Percentiles rank a stretch among this genome's conserved stretches.
These are phyloP conservation scores for Stomatorhinus ivindoensis DNA, from an alignment of 2,113 vertebrate genomes.

Conservation along the genomic window DNA sequence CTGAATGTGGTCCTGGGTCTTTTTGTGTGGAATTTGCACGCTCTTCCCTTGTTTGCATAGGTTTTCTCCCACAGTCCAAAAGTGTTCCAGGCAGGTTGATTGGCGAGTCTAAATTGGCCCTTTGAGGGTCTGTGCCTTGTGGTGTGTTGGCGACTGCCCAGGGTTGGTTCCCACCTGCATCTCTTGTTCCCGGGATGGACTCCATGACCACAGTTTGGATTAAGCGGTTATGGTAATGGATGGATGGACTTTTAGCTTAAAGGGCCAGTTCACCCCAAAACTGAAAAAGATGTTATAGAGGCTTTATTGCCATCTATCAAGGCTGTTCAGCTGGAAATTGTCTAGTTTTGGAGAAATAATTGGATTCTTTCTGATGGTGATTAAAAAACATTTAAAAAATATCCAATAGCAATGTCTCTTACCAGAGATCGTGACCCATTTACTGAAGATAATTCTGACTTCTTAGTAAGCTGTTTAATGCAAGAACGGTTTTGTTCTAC, in stretches of 20 bases:
- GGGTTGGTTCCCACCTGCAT: no score
- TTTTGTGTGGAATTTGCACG: no score
- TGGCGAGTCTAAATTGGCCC: no score
- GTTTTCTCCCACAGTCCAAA: no score
- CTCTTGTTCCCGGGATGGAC: no score
- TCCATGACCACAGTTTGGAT: no score
- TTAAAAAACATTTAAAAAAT: background rate
- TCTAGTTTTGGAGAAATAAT: background rate
- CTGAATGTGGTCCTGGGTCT: no score
- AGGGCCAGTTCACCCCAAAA: background rate
- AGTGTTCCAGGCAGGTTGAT: no score
- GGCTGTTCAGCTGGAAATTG: background rate
- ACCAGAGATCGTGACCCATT: background rate
- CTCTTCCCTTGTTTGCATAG: no score
- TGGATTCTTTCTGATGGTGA: background rate
- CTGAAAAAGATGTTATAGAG: background rate
- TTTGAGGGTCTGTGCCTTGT: no score
- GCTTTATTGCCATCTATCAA: background rate
- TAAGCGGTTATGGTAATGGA: no score
- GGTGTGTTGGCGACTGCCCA: no score
- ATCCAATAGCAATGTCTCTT: background rate
- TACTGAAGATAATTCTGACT: background rate
- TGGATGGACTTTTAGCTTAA: background rate
- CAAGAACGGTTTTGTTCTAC: background rate
- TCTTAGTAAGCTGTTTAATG: background rate